Evolutionary conservation across 2,888 invertebrate species (phyloP).

Genomic region (Drosophila phalerata): DNA sequence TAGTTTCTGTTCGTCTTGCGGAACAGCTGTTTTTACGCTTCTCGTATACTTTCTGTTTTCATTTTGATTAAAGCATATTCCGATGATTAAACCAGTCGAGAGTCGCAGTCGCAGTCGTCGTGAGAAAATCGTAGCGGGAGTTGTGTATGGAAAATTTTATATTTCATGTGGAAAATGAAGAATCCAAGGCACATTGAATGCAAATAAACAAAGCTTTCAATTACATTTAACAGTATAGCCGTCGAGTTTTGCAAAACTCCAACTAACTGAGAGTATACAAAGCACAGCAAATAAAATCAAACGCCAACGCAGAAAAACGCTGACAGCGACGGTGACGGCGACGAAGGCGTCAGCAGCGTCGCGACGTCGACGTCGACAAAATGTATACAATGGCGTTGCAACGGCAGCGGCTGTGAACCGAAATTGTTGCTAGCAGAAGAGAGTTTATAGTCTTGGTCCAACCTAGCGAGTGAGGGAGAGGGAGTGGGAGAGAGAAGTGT

Average conservation of each 20-base stretch:
- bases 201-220: constrained; percentile 13
- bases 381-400: constrained; percentile 59
- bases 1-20: constrained; percentile 44
- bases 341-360: constrained; percentile 13
- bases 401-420: constrained; percentile 32
- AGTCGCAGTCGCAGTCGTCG: constrained; percentile 45
- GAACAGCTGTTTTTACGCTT: constrained; percentile 72
- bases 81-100: constrained; percentile 76
- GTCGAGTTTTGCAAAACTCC: background rate
- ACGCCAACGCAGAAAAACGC: constrained; percentile 35
- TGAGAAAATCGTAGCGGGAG: constrained; percentile 49
- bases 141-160: constrained; percentile 31
- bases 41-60: constrained; percentile 77
- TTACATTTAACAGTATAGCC: background rate
- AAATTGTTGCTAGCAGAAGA: constrained; percentile 17
- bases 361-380: constrained; percentile 54
- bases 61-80: constrained; percentile 76
- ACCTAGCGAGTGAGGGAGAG: constrained; percentile 4
- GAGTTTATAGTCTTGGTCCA: background rate
- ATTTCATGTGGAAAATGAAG: constrained; percentile 15
- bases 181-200: background rate
- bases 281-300: constrained; percentile 13
- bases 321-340: constrained; percentile 14
- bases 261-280: constrained; percentile 1
- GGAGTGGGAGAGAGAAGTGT: background rate